Base-by-base conservation (phyloP, 2,888 invertebrate species). In the Metopia argyrocephala region DNA sequence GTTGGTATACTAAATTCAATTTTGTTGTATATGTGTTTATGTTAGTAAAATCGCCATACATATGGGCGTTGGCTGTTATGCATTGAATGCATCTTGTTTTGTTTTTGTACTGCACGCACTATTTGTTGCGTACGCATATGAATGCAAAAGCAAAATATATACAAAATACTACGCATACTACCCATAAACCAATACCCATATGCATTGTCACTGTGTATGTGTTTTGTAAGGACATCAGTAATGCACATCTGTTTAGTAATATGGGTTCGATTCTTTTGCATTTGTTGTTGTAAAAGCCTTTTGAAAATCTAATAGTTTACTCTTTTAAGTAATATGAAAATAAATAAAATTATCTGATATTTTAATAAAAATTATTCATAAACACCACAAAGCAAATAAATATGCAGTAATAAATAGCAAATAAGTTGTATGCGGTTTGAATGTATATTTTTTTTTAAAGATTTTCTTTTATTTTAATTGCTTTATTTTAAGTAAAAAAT, bases 21-120 rank as follows among this genome's bases (percentile, higher is more conserved):
- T 38, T 9, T 38, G 1, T 38, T 1, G 2, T 15, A 69, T 31
- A 48, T 76, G 48, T 75, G 45, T 64, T 57, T n/a, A 27, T 64
- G 57, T 70, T 57, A 12, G 18, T 75, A 66, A 68, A 70, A 48
- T 56, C 38, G 65, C 50, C 74, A 78, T 27, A 66, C 66, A 48
- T 71, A 61, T 81, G 81, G 81, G 81, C 81, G 81, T 81, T 81
- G 81, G 81, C 81, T 78, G 64, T 5, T 18, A 68, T 45, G 57
- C 46, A 76, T 28, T 75, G 62, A 78, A 75, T 79, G 66, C 76
- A 75, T n/a, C n/a, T n/a, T n/a, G 54, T 80, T 71, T 20, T 78
- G 38, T 38, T 38, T 38, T 38, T 38, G 38, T 38, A 15, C 12
- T 12, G 56, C 59, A 81, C 81, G 81, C 81, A 81, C 78, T 78